A percentile compares a stretch with the other conserved stretches of the same genome.
These are phyloP conservation scores for Battus philenor DNA, from an alignment of 1,140 invertebrate genomes.

Conservation along the genomic window DNA sequence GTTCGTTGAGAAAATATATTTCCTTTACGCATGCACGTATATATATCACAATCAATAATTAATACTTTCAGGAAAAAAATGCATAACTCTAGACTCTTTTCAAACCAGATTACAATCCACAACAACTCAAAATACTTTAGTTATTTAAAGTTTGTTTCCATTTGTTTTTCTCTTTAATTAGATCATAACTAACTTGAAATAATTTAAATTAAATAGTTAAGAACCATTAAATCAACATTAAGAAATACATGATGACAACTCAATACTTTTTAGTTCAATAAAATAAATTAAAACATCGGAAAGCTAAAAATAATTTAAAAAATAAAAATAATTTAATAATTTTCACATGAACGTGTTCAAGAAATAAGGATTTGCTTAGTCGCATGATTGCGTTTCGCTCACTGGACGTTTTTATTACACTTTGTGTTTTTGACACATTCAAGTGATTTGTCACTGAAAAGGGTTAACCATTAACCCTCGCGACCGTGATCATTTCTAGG, in stretches of 20 bases:
- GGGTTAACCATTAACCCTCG: conserved; percentile 10
- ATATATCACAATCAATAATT: too few species aligned
- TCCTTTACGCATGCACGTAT: too few species aligned
- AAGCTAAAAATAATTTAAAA: not conserved
- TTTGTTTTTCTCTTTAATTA: not conserved
- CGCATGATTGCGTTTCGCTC: conserved; percentile 6
- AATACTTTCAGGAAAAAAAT: too few species aligned
- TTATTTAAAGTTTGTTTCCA: too few species aligned
- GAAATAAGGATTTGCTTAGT: conserved; percentile 3
- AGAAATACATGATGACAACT: not conserved
- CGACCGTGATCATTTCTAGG: conserved; percentile 2
- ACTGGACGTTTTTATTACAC: conserved; percentile 2
- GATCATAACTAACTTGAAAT: not conserved
- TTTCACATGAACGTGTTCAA: not conserved
- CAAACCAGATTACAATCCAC: too few species aligned
- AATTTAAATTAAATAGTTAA: too few species aligned
- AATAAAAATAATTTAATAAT: not conserved
- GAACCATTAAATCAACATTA: too few species aligned
- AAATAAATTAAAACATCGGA: too few species aligned
- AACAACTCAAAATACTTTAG: too few species aligned
- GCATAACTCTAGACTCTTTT: too few species aligned
- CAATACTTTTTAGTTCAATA: not conserved
- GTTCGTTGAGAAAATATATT: too few species aligned
- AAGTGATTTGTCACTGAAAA: conserved; percentile 15
- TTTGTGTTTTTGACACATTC: conserved; percentile 13